Evolutionary conservation across 2,113 vertebrate species (phyloP), one percentile per base, ranked within the genome.

Genomic region (Odobenus rosmarus): DNA sequence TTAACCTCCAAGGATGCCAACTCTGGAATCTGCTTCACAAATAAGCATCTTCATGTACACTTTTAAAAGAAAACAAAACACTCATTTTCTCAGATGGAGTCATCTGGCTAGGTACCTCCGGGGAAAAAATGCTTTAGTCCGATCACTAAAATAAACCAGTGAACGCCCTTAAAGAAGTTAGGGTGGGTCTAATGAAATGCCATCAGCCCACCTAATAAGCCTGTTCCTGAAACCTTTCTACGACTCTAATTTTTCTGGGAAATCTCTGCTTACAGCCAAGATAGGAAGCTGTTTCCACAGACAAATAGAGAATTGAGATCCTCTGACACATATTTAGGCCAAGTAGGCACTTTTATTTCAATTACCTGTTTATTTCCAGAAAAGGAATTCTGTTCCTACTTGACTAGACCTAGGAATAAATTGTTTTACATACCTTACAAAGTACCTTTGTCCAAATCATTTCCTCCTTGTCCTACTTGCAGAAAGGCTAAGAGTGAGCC

Each of bases 31-130:
- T 84, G 91, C 39, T 62, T 95, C 94, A 94, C 85, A 97, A 97
- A 97, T 97, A 97, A 98, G 96, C 90, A 97, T 98, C 94, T 98
- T 96, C 77, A 23, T 71, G 79, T 92, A 81, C 59, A 96, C 51
- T 95, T 97, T 96, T 61, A 93, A 97, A 94, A 96, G 92, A 96
- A 98, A 97, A 96, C 97, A 98, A 97, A 98, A 97, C 96, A 96
- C 59, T 97, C 97, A 97, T 97, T 98, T 97, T 95, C 96, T 96
- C 96, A 53, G 61, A 93, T 49, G 62, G 93, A 93, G 92, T 97
- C 96, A 62, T 69, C 80, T 97, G 72, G 72, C 85, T 62, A 77
- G 23, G 42, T 46, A 88, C n/a, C 46, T 95, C 95, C 49, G 67
- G 72, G 72, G 96, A 98, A 97, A 93, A 88, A 72, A 80, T 74